Evolutionary conservation across 2,113 vertebrate genomes (phyloP).

Genomic region (Gavia stellata): DNA sequence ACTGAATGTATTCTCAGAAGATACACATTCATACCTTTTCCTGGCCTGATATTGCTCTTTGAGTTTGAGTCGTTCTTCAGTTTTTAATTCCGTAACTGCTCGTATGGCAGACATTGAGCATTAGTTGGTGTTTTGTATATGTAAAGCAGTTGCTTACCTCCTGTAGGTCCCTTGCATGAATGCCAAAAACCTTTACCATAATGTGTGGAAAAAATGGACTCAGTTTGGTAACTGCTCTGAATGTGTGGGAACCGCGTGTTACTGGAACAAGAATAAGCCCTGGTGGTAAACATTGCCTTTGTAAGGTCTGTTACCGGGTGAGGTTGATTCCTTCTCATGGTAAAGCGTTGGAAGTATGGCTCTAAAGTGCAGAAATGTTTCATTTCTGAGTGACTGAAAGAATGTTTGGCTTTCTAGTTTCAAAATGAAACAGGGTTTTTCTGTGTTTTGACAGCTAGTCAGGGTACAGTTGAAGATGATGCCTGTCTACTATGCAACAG

Average conservation of each 20-base stretch:
- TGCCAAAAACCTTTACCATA: neutral
- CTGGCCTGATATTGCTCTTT: neutral
- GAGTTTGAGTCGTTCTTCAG: neutral
- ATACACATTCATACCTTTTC: neutral
- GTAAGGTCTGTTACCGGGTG: neutral
- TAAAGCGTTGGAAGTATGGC: neutral
- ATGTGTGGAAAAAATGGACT: neutral
- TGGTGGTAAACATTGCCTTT: neutral
- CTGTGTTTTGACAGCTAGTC: neutral
- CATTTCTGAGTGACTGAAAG: neutral
- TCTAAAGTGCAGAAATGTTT: neutral
- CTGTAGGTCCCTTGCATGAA: neutral
- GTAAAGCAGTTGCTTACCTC: neutral
- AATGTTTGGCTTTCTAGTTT: neutral
- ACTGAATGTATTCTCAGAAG: neutral
- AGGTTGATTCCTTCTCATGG: neutral
- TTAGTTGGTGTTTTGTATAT: neutral
- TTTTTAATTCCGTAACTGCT: neutral
- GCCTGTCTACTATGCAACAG: neutral
- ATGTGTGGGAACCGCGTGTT: neutral
- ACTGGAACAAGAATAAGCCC: neutral
- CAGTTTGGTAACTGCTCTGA: neutral
- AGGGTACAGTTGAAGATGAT: neutral
- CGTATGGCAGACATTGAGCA: neutral
- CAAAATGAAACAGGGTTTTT: accelerated